These are phyloP conservation scores for Plemyria rubiginata DNA, from an alignment of 2,888 invertebrate genomes.

Conservation along the genomic window DNA sequence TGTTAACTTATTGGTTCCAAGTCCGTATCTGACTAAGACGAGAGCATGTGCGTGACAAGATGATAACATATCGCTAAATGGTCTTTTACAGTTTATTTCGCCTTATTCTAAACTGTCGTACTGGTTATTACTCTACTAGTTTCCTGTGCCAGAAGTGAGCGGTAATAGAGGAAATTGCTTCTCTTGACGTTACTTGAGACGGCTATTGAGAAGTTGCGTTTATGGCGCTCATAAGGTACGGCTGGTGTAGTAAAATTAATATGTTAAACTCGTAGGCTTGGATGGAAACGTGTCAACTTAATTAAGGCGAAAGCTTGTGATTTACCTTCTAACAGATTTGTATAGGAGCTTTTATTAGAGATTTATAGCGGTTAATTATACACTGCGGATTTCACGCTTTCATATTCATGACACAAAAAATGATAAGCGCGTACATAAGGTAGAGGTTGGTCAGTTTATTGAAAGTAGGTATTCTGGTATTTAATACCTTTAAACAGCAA, in stretches of 20 bases:
- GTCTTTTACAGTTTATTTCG: not conserved
- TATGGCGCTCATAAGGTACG: conserved; percentile 19
- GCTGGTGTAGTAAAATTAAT: conserved; percentile 17
- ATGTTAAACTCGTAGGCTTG: conserved; percentile 5
- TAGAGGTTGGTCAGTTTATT: too few relatives aligned
- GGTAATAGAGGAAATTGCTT: conserved; percentile 26
- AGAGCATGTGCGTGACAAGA: not conserved
- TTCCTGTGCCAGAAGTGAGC: conserved; percentile 9
- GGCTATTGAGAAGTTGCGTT: conserved; percentile 18
- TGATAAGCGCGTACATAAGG: too few relatives aligned
- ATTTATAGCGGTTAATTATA: too few relatives aligned
- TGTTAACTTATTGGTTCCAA: too few relatives aligned
- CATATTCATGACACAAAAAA: too few relatives aligned
- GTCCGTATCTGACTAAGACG: not conserved
- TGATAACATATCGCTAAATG: not conserved
- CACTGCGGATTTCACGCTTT: too few relatives aligned
- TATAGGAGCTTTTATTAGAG: too few relatives aligned
- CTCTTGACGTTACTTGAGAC: conserved; percentile 19
- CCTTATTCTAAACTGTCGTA: conserved; percentile 1
- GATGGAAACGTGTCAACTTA: conserved; percentile 13
- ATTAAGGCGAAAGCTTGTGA: conserved; percentile 9
- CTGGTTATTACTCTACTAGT: conserved; percentile 8
- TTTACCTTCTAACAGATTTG: not conserved
- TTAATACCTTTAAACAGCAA: too few relatives aligned
- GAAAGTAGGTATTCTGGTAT: too few relatives aligned